Conservation (phyloP, 1,140 invertebrate genomes). For the Hypothenemus hampei region DNA sequence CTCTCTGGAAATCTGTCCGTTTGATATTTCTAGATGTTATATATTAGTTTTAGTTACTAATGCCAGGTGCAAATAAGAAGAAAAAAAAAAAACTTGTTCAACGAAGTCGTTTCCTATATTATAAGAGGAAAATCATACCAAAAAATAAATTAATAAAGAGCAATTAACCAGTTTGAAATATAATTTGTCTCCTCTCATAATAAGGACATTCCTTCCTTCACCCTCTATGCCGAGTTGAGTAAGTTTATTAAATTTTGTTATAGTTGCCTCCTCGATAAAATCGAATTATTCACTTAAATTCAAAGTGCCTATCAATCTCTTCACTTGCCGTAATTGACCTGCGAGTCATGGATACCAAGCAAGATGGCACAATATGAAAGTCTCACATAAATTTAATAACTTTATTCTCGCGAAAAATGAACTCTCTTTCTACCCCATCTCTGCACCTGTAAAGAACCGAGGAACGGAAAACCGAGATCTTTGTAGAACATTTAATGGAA, state of each 20-base stretch:
- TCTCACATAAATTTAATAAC: constrained; percentile 18
- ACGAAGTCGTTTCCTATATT: too few species aligned
- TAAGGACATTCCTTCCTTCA: not conserved
- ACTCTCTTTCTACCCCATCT: too few species aligned
- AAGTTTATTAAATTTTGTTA: constrained; percentile 25
- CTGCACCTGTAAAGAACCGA: too few species aligned
- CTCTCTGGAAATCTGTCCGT: too few species aligned
- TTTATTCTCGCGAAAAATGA: too few species aligned
- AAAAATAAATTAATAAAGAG: not conserved
- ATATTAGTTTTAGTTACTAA: too few species aligned
- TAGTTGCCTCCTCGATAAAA: constrained; percentile 25
- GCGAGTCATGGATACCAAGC: constrained; percentile 2
- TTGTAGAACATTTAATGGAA: too few species aligned
- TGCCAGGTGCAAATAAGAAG: too few species aligned
- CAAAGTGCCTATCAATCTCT: constrained; percentile 27
- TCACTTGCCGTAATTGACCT: constrained; percentile 16
- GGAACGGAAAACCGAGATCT: too few species aligned
- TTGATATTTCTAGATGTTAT: too few species aligned
- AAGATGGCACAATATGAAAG: constrained; percentile 16
- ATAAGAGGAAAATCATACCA: too few species aligned
- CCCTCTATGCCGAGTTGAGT: not conserved
- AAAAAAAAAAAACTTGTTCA: too few species aligned
- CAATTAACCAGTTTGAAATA: constrained; percentile 7
- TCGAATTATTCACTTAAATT: constrained; percentile 24
- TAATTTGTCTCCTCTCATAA: not conserved